Evolutionary conservation across 2,797 vertebrate genomes (phyloP).

Genomic region (Melanotaenia maccullochi): DNA sequence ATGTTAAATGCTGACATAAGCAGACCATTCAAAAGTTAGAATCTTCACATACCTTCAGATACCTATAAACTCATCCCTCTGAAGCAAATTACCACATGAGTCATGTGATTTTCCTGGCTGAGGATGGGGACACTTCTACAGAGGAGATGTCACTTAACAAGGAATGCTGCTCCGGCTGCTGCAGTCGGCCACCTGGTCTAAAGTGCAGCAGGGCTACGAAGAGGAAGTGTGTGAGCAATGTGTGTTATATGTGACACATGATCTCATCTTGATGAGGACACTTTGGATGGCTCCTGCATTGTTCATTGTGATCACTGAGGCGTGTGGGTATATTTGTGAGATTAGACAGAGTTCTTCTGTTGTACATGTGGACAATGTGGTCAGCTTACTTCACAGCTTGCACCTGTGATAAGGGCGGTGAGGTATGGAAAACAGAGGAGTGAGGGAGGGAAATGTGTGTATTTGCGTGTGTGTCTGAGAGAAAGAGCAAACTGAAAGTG

Average conservation of each 20-base stretch:
- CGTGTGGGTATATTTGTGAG: constrained; percentile 23
- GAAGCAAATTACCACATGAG: constrained; percentile 58
- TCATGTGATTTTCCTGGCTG: constrained; percentile 68
- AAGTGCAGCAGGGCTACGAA: constrained; percentile 22
- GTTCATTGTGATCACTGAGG: constrained; percentile 72
- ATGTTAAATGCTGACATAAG: constrained; percentile 3
- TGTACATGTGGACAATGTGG: constrained; percentile 64
- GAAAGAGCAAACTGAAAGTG: constrained; percentile 53
- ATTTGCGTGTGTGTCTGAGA: constrained; percentile 8
- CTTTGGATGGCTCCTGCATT: constrained; percentile 68
- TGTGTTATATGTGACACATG: constrained; percentile 71
- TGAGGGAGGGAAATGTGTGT: constrained; percentile 18
- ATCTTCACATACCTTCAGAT: too few species aligned
- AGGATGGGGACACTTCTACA: constrained; percentile 65
- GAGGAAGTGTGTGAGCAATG: constrained; percentile 65
- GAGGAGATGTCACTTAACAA: constrained; percentile 80
- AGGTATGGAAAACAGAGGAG: constrained; percentile 62
- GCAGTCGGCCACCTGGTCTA: constrained; percentile 69
- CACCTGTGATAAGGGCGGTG: constrained; percentile 68
- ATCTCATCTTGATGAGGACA: constrained; percentile 76
- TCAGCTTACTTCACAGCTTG: constrained; percentile 64
- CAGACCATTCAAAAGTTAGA: not conserved
- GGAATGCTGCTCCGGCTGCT: constrained; percentile 61
- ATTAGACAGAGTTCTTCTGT: constrained; percentile 26
- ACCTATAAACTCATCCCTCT: constrained; percentile 25